phyloP scores from a whole-genome alignment of 2,888 invertebrate species.

The Opisthograptis luteolata region DNA sequence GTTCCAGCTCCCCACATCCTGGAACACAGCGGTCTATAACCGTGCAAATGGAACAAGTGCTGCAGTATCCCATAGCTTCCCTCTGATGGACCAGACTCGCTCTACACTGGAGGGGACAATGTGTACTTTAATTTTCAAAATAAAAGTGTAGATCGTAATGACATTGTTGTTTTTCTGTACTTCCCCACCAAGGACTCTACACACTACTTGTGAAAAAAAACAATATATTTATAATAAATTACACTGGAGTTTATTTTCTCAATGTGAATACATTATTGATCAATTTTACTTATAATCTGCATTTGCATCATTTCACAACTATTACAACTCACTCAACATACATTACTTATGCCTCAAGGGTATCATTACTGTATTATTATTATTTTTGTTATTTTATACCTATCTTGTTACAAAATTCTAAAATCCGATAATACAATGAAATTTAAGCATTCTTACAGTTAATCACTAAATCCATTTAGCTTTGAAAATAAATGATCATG shows the following conservation, averaged over 20 bases:
- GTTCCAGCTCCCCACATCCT: conserved; percentile 72
- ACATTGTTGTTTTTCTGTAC: conserved; percentile 1
- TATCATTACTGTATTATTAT: conserved; percentile 57
- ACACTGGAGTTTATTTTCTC: conserved; percentile 84
- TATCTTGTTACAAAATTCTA: conserved; percentile 78
- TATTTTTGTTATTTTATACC: conserved; percentile 58
- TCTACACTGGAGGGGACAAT: background rate
- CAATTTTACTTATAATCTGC: conserved; percentile 66
- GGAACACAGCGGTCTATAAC: conserved; percentile 66
- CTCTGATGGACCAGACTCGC: background rate
- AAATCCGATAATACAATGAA: conserved; percentile 78
- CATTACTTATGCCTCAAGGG: conserved; percentile 69
- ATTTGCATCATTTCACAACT: conserved; percentile 69
- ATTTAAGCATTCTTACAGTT: conserved; percentile 81
- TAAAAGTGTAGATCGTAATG: conserved; percentile 8
- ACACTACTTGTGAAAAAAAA: conserved; percentile 38
- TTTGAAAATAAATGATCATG: conserved; percentile 79
- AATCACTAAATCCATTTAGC: conserved; percentile 79
- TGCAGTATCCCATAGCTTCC: background rate
- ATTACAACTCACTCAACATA: conserved; percentile 77
- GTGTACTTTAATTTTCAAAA: conserved; percentile 5
- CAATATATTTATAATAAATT: conserved; percentile 73
- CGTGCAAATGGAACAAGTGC: conserved; percentile 4
- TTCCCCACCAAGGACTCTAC: background rate
- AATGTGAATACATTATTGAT: conserved; percentile 81